Percentiles rank a stretch among this genome's conserved stretches.
Evolutionary conservation across 2,113 vertebrate genomes (phyloP).

Genomic region (Pseudorectes ferrugineus): DNA sequence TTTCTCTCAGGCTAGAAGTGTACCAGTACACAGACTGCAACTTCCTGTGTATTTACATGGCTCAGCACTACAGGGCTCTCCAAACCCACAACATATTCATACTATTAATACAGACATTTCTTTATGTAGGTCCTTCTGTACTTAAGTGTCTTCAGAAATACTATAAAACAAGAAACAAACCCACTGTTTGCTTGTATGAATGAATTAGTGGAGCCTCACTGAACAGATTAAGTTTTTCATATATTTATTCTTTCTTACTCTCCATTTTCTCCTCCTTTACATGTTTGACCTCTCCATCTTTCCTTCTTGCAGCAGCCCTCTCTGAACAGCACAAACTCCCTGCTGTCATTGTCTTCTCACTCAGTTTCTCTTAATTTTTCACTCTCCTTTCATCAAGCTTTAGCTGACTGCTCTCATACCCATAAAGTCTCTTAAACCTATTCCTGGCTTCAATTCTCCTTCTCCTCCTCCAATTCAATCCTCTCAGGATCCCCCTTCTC

Average conservation of each 20-base stretch:
- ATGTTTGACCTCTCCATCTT: background rate
- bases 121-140: background rate
- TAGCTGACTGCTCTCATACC: background rate
- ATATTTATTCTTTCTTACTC: background rate
- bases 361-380: background rate
- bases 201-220: background rate
- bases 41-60: background rate
- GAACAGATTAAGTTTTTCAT: background rate
- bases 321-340: background rate
- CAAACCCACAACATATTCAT: background rate
- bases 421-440: background rate
- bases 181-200: background rate
- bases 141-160: background rate
- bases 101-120: background rate
- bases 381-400: background rate
- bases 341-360: background rate
- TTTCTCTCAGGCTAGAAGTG: background rate
- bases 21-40: background rate
- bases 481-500: background rate
- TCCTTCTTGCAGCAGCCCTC: background rate
- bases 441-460: background rate
- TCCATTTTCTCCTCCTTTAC: background rate
- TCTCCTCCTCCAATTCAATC: background rate
- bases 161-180: background rate
- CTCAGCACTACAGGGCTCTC: background rate